phyloP scores from a whole-genome alignment of 2,888 invertebrate species.

The Campaea margaritaria region DNA sequence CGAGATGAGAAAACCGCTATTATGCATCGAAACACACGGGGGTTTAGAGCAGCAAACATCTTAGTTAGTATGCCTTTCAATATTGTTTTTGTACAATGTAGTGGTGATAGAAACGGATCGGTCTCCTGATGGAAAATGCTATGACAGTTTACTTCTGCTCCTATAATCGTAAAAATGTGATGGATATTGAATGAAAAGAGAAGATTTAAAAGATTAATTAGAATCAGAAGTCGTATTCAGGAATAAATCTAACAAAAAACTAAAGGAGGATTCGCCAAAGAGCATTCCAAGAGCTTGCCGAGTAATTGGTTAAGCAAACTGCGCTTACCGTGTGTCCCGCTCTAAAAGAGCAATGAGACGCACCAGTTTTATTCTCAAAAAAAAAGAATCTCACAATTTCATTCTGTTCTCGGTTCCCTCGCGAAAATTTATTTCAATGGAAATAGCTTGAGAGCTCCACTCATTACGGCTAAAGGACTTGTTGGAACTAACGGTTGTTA shows the following conservation, averaged over 20 bases:
- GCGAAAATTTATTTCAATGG: constrained; percentile 71
- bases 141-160: too few relatives aligned
- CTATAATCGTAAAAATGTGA: too few relatives aligned
- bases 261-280: constrained; percentile 8
- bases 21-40: constrained; percentile 61
- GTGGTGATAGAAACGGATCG: too few relatives aligned
- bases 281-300: neutral
- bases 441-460: constrained; percentile 32
- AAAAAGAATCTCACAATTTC: constrained; percentile 63
- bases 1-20: constrained; percentile 75
- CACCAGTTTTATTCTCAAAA: constrained; percentile 66
- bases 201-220: too few relatives aligned
- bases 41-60: constrained; percentile 37
- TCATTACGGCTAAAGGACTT: constrained; percentile 12
- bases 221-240: too few relatives aligned
- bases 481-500: neutral
- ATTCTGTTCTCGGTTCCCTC: constrained; percentile 64
- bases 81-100: neutral
- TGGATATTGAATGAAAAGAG: too few relatives aligned
- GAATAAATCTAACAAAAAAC: neutral
- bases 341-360: constrained; percentile 66
- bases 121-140: too few relatives aligned
- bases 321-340: constrained; percentile 46
- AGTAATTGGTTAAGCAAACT: constrained; percentile 17
- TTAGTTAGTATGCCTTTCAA: neutral